phyloP scores from a whole-genome alignment of 2,888 invertebrate genomes.

The Dastarcus helophoroides region DNA sequence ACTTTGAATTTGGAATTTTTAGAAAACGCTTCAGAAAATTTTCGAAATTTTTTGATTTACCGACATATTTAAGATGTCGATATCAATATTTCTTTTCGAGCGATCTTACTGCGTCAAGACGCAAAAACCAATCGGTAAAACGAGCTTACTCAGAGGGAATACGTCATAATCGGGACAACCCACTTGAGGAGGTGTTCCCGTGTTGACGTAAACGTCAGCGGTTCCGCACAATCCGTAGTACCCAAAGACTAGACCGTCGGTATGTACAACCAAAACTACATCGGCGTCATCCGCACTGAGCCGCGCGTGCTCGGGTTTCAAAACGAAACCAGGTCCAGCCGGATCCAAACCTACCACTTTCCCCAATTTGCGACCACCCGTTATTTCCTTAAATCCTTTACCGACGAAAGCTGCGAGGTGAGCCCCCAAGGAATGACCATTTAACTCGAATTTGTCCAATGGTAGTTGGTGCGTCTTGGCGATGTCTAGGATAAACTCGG shows the following conservation, averaged over 20 bases:
- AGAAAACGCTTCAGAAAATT: too few species aligned
- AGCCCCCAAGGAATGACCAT: constrained; percentile 11
- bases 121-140: too few species aligned
- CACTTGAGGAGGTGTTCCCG: constrained; percentile 8
- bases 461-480: background rate
- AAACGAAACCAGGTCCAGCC: constrained; percentile 4
- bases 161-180: constrained; percentile 10
- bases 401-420: constrained; percentile 13
- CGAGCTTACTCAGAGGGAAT: too few species aligned
- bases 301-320: background rate
- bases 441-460: constrained; percentile 5
- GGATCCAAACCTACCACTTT: constrained; percentile 7
- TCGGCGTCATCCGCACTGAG: constrained; percentile 5
- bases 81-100: too few species aligned
- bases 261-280: constrained; percentile 12
- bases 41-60: too few species aligned
- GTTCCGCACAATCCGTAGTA: constrained; percentile 8
- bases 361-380: constrained; percentile 1
- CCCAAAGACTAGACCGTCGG: constrained; percentile 10
- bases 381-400: constrained; percentile 1
- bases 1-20: too few species aligned
- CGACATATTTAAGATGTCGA: too few species aligned
- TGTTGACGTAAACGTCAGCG: constrained; percentile 12
- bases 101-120: too few species aligned
- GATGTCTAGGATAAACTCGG: background rate